These are phyloP conservation scores for Neolamprologus longior DNA, from an alignment of 2,113 vertebrate species.

Conservation along the genomic window DNA sequence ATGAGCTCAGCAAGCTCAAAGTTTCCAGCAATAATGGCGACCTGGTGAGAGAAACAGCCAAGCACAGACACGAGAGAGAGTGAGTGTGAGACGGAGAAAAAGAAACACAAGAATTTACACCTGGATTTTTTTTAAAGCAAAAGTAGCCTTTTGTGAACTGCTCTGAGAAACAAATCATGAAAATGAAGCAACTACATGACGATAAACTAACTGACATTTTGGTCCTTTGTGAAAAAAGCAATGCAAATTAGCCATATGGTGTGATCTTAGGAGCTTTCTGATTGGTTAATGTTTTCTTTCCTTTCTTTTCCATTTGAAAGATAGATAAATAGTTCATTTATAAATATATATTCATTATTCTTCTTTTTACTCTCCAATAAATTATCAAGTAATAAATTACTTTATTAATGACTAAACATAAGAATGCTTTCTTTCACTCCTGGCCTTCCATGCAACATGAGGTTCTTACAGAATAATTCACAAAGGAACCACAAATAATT, in stretches of 20 bases:
- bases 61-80: neutral
- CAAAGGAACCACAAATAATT: neutral
- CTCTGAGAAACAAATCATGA: neutral
- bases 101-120: neutral
- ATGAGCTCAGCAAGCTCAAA: conserved; percentile 95
- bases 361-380: neutral
- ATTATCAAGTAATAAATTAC: neutral
- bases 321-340: neutral
- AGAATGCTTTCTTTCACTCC: neutral
- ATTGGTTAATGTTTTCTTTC: neutral
- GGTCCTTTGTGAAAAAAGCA: neutral
- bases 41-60: conserved; percentile 67
- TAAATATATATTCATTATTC: neutral
- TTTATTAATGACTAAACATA: neutral
- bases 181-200: neutral
- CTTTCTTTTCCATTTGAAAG: neutral
- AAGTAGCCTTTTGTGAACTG: neutral
- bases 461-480: neutral
- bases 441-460: neutral
- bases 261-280: neutral
- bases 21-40: conserved; percentile 96
- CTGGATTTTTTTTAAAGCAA: fast-evolving
- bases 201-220: neutral
- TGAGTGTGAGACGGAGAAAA: neutral
- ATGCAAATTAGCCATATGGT: neutral